Base-by-base conservation (phyloP, 2,888 invertebrate genomes). In the Drosophila lacicola region DNA sequence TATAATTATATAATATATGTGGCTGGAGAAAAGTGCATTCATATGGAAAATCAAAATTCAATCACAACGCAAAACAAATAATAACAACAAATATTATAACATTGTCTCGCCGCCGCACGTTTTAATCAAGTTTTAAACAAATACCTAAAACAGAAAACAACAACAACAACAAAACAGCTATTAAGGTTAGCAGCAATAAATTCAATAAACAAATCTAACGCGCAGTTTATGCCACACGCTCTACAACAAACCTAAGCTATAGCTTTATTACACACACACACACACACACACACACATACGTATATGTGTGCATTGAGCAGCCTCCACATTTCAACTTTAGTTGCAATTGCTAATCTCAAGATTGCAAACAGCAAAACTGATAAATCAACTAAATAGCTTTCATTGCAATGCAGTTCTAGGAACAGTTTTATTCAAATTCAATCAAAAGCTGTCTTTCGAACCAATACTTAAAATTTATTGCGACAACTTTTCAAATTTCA, bases 131-230 rank as follows among this genome's bases (percentile, higher is more conserved):
- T 73, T 66, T 66, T 47, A 41, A 61, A 47, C 55, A 50, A 39
- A 37, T n/a, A 56, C 17, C 46, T 50, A n/a, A n/a, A 55, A 55
- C 46, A 36, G 36, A 9, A 39, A 21, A 14, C 21, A 25, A 37
- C 39, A 14, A 54, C 42, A 34, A 46, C 36, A 21, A 62, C 57
- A 36, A 36, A 3, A 13, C 13, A 60, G 50, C 72, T 49, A 53
- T 63, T 72, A 72, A 80, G 81, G 78, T 75, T 78, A 69, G 67
- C 72, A 64, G 49, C 50, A 76, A 78, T 57, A 75, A 70, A 75
- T 81, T 65, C 58, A 60, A 65, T 63, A 66, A 80, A 69, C 55
- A 70, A 64, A 65, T 61, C 77, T 88, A 85, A 82, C 71, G 72
- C 83, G 83, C 63, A 83, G 69, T 83, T 88, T 73, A 25, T 62